Conservation (phyloP, 1,140 invertebrate species). For the Listronotus oregonensis region DNA sequence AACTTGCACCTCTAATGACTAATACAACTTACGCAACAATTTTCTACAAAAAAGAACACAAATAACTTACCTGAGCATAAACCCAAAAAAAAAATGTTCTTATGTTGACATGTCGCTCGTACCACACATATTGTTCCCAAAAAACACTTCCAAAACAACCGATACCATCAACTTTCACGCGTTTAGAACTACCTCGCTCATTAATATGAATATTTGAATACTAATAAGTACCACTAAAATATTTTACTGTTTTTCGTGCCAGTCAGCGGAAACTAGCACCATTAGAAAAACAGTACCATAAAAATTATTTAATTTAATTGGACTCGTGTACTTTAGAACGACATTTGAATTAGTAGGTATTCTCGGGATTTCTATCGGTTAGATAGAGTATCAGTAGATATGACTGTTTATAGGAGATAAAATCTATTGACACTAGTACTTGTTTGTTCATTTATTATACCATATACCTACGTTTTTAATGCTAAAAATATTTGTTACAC, state of each 20-base stretch:
- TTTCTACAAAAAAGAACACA: too few relatives aligned
- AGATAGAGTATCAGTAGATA: conserved; percentile 2
- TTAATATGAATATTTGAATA: too few relatives aligned
- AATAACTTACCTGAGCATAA: too few relatives aligned
- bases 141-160: conserved; percentile 8
- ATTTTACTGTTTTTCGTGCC: neutral
- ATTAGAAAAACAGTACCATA: conserved; percentile 17
- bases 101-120: too few relatives aligned
- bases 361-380: too few relatives aligned
- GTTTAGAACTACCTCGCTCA: neutral
- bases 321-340: neutral
- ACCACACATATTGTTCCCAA: too few relatives aligned
- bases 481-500: conserved; percentile 19
- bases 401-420: conserved; percentile 2
- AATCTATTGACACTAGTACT: conserved; percentile 17
- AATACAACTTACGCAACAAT: too few relatives aligned
- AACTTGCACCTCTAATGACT: too few relatives aligned
- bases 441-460: conserved; percentile 11
- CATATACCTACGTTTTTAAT: conserved; percentile 12
- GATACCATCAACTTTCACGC: neutral
- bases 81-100: too few relatives aligned
- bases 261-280: conserved; percentile 3
- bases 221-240: neutral
- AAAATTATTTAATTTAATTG: conserved; percentile 13
- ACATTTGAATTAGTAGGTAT: too few relatives aligned